Evolutionary conservation across 2,113 vertebrate species (phyloP), one percentile per base, ranked within the genome.

Genomic region (Pseudorhombus dupliciocellatus): DNA sequence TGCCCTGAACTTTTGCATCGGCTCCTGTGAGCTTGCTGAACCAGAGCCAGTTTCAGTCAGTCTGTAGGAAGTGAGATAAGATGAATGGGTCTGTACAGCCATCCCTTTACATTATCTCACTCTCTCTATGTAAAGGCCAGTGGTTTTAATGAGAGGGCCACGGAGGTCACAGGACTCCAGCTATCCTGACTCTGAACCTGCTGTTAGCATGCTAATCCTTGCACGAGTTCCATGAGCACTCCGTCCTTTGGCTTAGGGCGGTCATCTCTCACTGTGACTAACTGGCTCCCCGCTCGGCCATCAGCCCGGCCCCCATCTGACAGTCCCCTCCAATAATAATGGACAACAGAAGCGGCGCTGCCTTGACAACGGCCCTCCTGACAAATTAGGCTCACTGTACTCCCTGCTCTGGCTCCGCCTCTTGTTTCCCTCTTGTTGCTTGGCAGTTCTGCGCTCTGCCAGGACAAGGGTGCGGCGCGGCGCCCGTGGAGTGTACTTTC

Each of bases 311-410:
- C n/a, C 81, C 79, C 60, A 62, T 82, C 84, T 75, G 81, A 82
- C 80, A 73, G 77, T 84, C 75, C 62, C 81, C 51, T 84, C 84
- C 86, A 80, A 90, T 89, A 81, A 91, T 89, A 91, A 91, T 77
- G 80, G 87, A 88, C 86, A 90, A 89, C 70, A 83, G 76, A 83
- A 73, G 78, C 68, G 73, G 78, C 22, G 55, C 75, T 73, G 86
- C 80, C 76, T 86, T 91, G 87, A 84, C 79, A 84, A 89, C 74
- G 75, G 85, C 80, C 84, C 63, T 70, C 62, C 73, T 88, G 89
- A 92, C 85, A 91, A 91, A 93, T 90, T 70, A 80, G 66, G 30
- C 78, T 71, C 57, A 74, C 67, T 65, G 73, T 79, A 75, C 84
- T 84, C 81, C 61, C 73, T 1, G 7, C 62, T 79, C 48, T 48